Conservation (phyloP, 2,888 invertebrate species). For the Salpingus planirostris region DNA sequence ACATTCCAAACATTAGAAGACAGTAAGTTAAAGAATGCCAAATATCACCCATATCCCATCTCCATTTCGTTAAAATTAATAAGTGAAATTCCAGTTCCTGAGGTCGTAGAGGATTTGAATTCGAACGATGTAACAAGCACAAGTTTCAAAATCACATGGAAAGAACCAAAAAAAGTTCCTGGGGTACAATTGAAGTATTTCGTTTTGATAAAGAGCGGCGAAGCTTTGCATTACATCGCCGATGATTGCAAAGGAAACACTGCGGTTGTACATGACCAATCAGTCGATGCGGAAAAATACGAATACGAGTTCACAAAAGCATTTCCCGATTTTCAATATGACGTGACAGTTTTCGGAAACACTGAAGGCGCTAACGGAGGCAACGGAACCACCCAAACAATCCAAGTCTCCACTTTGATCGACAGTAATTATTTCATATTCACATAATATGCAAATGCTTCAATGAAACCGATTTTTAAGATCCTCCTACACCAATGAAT, state of each 20-base stretch:
- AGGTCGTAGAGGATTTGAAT: slow-evolving; percentile 12
- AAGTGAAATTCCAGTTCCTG: slow-evolving; percentile 20
- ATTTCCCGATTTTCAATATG: slow-evolving; percentile 11
- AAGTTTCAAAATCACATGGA: slow-evolving; percentile 19
- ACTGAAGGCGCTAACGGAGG: slow-evolving; percentile 12
- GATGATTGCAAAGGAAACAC: slow-evolving; percentile 8
- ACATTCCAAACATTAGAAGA: background rate
- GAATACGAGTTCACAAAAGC: slow-evolving; percentile 2
- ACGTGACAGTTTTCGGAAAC: slow-evolving; percentile 9
- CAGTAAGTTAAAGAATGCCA: background rate
- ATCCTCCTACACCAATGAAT: too few relatives aligned
- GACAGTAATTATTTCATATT: too few relatives aligned
- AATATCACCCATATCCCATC: too few relatives aligned
- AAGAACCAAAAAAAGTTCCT: slow-evolving; percentile 14
- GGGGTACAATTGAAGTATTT: slow-evolving; percentile 15
- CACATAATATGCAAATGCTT: too few relatives aligned
- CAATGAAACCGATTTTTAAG: too few relatives aligned
- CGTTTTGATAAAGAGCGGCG: slow-evolving; percentile 8
- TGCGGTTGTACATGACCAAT: background rate
- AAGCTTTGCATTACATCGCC: slow-evolving; percentile 12
- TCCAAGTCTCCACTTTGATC: slow-evolving; percentile 10
- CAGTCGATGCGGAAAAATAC: background rate
- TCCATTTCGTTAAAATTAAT: slow-evolving; percentile 6
- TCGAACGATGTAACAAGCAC: slow-evolving; percentile 4
- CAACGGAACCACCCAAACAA: slow-evolving; percentile 1